Evolutionary conservation across 2,888 invertebrate genomes (phyloP).

Genomic region (Cheilosia vernalis): DNA sequence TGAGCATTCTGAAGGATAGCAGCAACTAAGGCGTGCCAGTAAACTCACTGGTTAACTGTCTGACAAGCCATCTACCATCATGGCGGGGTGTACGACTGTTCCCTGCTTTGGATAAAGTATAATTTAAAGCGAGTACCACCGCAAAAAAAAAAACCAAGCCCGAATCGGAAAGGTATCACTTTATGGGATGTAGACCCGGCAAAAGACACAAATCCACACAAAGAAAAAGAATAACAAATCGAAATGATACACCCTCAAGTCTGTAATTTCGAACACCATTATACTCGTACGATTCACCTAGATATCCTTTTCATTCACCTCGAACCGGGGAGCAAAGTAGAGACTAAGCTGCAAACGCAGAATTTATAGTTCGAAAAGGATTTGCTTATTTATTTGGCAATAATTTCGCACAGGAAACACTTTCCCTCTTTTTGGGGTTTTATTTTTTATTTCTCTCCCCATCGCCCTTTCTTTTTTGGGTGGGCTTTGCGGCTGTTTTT

Average conservation of each 20-base stretch:
- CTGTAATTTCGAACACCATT: slow-evolving; percentile 28
- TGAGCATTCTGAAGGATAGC: slow-evolving; percentile 59
- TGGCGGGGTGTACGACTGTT: slow-evolving; percentile 22
- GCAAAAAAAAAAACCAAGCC: not conserved
- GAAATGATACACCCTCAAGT: slow-evolving; percentile 64
- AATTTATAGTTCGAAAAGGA: slow-evolving; percentile 74
- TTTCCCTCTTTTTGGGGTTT: slow-evolving; percentile 27
- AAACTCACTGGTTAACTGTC: slow-evolving; percentile 69
- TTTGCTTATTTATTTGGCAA: slow-evolving; percentile 75
- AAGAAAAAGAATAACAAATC: slow-evolving; percentile 58
- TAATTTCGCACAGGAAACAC: slow-evolving; percentile 74
- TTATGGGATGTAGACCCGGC: slow-evolving; percentile 61
- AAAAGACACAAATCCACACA: slow-evolving; percentile 55
- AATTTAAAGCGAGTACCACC: slow-evolving; percentile 53
- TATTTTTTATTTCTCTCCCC: not conserved
- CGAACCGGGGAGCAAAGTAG: not conserved
- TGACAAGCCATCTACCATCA: slow-evolving; percentile 63
- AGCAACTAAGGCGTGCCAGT: slow-evolving; percentile 61
- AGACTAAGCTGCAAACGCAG: slow-evolving; percentile 29
- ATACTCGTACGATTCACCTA: slow-evolving; percentile 41
- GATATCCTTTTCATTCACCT: slow-evolving; percentile 34
- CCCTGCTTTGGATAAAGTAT: slow-evolving; percentile 3
- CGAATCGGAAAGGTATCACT: slow-evolving; percentile 56
- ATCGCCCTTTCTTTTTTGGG: not conserved
- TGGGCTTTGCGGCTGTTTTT: slow-evolving; percentile 13